These are phyloP conservation scores for Pristionchus exspectatus DNA, from an alignment of 2,888 invertebrate genomes.

Conservation along the genomic window DNA sequence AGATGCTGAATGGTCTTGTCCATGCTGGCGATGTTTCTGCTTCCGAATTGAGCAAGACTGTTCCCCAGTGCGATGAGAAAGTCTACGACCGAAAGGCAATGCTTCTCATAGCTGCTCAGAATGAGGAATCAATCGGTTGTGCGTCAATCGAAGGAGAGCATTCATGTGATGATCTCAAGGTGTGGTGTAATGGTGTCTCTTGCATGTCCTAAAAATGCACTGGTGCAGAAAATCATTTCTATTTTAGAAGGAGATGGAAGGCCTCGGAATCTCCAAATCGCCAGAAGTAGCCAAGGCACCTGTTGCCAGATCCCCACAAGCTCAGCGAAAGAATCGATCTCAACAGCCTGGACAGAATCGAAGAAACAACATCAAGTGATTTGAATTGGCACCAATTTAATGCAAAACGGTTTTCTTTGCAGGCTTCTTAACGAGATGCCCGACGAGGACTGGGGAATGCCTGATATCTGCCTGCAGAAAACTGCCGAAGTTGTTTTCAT, in stretches of 20 bases:
- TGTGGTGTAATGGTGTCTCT: constrained; percentile 12
- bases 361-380: constrained; percentile 39
- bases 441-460: constrained; percentile 67
- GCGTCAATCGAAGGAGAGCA: constrained; percentile 42
- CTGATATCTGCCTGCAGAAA: constrained; percentile 79
- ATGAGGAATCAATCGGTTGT: neutral
- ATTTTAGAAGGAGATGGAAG: constrained; percentile 50
- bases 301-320: neutral
- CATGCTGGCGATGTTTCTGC: constrained; percentile 52
- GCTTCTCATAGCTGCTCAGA: constrained; percentile 58
- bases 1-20: constrained; percentile 58
- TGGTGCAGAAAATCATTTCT: neutral
- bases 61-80: constrained; percentile 55
- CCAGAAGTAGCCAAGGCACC: constrained; percentile 11
- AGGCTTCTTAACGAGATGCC: constrained; percentile 64
- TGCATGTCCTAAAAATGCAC: neutral
- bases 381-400: neutral
- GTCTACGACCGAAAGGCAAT: constrained; percentile 59
- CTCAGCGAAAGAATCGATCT: neutral
- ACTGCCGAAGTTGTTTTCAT: constrained; percentile 86
- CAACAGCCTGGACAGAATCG: constrained; percentile 35
- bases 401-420: neutral
- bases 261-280: constrained; percentile 28
- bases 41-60: constrained; percentile 54
- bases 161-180: constrained; percentile 41